phyloP scores from a whole-genome alignment of 2,113 vertebrate species.

The Scolopax mira region DNA sequence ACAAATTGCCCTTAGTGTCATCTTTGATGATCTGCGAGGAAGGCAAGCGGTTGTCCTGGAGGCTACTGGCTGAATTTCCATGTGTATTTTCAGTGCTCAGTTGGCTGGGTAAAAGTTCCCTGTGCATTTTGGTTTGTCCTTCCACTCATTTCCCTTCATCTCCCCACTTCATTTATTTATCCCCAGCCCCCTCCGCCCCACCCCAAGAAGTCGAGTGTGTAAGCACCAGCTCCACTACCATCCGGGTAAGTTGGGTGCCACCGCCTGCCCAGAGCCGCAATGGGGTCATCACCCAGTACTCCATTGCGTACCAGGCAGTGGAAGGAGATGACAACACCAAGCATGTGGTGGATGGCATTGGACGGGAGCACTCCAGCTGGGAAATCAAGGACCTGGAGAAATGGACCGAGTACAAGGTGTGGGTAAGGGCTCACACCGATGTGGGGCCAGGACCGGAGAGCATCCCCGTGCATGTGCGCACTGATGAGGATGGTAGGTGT shows the following conservation, averaged over 20 bases:
- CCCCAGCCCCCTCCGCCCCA: slow-evolving; percentile 95
- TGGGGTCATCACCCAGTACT: slow-evolving; percentile 94
- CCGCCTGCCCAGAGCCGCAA: slow-evolving; percentile 94
- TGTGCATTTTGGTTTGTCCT: slow-evolving; percentile 58
- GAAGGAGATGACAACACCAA: slow-evolving; percentile 90
- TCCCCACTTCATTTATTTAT: slow-evolving; percentile 84
- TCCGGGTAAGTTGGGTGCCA: slow-evolving; percentile 99
- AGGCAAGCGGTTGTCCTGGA: background rate
- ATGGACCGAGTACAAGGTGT: slow-evolving; percentile 98
- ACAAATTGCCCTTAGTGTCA: background rate
- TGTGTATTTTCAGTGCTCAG: background rate
- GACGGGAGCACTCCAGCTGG: slow-evolving; percentile 87
- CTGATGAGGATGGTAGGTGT: slow-evolving; percentile 95
- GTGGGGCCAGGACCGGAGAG: slow-evolving; percentile 97
- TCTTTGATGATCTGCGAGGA: background rate
- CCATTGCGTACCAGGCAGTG: slow-evolving; percentile 89
- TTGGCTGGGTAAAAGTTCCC: slow-evolving; percentile 71
- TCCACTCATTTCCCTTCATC: slow-evolving; percentile 77
- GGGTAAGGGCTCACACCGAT: slow-evolving; percentile 97
- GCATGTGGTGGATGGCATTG: slow-evolving; percentile 88
- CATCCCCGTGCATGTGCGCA: slow-evolving; percentile 87
- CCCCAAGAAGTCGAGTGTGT: slow-evolving; percentile 92
- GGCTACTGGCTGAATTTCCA: background rate
- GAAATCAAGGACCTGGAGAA: slow-evolving; percentile 96
- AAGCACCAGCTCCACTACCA: slow-evolving; percentile 92